Base-by-base conservation (phyloP, 2,113 vertebrate genomes). In the Cnemophilus loriae region DNA sequence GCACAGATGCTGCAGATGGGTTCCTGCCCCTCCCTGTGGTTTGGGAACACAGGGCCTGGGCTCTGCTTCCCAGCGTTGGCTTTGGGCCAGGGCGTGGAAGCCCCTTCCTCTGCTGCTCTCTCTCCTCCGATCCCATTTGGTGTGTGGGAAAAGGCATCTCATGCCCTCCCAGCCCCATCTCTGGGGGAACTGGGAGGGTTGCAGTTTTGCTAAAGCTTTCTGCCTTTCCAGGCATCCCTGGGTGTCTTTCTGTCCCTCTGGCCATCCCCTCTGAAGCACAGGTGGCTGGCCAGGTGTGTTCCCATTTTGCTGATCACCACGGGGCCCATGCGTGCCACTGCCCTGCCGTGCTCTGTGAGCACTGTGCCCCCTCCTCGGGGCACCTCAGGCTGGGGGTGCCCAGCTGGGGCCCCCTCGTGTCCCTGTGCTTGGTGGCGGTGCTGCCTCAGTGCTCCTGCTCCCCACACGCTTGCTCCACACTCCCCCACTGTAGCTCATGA, bases 361-460 rank as follows among this genome's bases (percentile, higher is more conserved):
- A 1, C 32, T 39, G 16, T 32, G 6, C 4, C 1, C 42, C 22
- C 33, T 64, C 33, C 64, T 14, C 0, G 0, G 22, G 67, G 44
- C 74, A 8, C 12, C 35, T 44, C 28, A 4, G 21, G 28, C 32
- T 6, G 33, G 67, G 41, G 28, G 23, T 41, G 32, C 55, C 71
- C 1, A 0, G 39, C 53, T 32, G 46, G 5, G 5, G 7, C 4
- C 63, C 56, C 73, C 68, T 41, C 1, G 1, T 49, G 20, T 7
- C 61, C 71, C 73, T 3, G 47, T 5, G 24, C 83, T 9, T 55
- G 0, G 15, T 0, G 0, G 47, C 2, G 3, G 13, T 5, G 41
- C 63, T 53, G 56, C 22, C 3, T n/a, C 33, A 0, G 19, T 0
- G 0, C 33, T 65, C 76, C 63, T 37, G 39, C 27, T 68, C 44